A percentile compares a stretch with the other conserved stretches of the same genome.
These are phyloP conservation scores for Periplaneta americana DNA, from an alignment of 1,140 invertebrate genomes.

Conservation along the genomic window DNA sequence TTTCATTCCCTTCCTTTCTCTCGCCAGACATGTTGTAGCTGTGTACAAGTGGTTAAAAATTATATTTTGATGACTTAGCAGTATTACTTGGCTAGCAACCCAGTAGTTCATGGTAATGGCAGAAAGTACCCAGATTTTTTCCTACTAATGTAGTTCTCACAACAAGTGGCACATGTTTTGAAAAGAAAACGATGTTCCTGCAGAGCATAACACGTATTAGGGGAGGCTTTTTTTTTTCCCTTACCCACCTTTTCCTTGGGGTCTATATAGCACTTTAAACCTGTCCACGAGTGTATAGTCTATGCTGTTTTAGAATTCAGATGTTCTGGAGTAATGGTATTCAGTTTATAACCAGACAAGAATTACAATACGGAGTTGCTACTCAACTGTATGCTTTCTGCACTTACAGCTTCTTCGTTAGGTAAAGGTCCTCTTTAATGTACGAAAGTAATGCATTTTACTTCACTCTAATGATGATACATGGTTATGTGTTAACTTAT, in stretches of 20 bases:
- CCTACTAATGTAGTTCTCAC: not conserved
- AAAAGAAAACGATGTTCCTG: not conserved
- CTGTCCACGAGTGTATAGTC: not conserved
- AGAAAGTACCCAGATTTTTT: not conserved
- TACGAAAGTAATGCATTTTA: too few species aligned
- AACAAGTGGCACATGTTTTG: not conserved
- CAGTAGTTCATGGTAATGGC: too few species aligned
- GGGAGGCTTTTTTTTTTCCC: not conserved
- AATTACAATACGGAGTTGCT: not conserved
- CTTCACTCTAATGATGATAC: too few species aligned
- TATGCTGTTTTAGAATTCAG: not conserved
- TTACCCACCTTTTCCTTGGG: not conserved
- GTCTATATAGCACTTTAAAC: not conserved
- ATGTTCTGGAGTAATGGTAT: not conserved
- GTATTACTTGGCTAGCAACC: too few species aligned
- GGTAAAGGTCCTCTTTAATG: too few species aligned
- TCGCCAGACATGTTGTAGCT: too few species aligned
- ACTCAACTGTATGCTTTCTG: not conserved
- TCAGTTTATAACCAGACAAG: not conserved
- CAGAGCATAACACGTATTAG: not conserved
- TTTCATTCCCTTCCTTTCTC: too few species aligned
- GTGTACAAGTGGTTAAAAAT: not conserved
- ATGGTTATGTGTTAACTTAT: too few species aligned
- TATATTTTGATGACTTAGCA: not conserved
- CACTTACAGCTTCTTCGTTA: too few species aligned